Evolutionary conservation across 2,113 vertebrate species (phyloP).

Genomic region (Chascanopsetta lugubris): DNA sequence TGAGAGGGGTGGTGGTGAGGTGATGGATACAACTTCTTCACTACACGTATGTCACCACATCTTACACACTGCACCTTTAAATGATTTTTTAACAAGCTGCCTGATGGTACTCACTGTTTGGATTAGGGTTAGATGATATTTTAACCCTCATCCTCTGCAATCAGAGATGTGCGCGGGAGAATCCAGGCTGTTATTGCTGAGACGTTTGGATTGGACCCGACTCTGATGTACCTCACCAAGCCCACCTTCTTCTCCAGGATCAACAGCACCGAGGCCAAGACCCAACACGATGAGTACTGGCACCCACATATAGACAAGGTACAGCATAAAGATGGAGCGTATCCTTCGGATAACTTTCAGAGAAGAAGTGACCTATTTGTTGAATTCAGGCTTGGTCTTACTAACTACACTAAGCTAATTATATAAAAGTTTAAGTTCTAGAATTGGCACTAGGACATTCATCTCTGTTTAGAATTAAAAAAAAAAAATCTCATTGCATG

Average conservation of each 20-base stretch:
- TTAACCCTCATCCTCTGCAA: no score
- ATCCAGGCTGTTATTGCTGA: slow-evolving; percentile 88
- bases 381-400: neutral
- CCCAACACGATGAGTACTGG: slow-evolving; percentile 95
- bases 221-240: slow-evolving; percentile 90
- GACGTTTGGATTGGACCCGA: slow-evolving; percentile 83
- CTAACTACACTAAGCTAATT: neutral
- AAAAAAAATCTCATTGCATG: no score
- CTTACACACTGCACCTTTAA: no score
- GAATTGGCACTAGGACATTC: neutral
- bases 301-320: slow-evolving; percentile 97
- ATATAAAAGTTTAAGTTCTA: neutral
- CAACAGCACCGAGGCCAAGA: slow-evolving; percentile 89
- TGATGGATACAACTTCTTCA: no score
- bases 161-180: slow-evolving; percentile 84
- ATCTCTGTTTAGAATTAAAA: no score
- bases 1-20: no score
- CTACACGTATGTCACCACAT: no score
- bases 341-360: neutral
- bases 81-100: no score
- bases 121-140: no score
- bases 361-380: neutral
- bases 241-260: slow-evolving; percentile 98
- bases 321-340: neutral
- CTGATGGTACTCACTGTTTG: no score